These are phyloP conservation scores for Motacilla tschutschensis DNA, from an alignment of 2,113 vertebrate genomes.

Conservation along the genomic window DNA sequence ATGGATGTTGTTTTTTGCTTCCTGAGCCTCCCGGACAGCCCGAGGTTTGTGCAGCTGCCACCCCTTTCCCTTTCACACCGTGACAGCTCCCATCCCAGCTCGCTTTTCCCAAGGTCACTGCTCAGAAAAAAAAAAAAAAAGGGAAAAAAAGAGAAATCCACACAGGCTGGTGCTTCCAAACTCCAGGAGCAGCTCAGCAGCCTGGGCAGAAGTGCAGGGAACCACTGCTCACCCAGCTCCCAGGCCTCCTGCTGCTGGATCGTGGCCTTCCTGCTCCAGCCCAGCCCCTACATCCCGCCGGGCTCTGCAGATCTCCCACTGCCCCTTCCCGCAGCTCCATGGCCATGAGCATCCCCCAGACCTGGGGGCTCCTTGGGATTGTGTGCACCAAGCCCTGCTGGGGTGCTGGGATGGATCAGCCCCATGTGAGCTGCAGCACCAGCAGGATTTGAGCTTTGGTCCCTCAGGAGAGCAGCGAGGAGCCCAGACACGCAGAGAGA, in stretches of 20 bases:
- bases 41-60: constrained; percentile 25
- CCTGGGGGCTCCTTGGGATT: accelerated
- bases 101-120: neutral
- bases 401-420: neutral
- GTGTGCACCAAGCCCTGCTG: accelerated
- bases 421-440: accelerated
- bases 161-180: neutral
- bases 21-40: constrained; percentile 14
- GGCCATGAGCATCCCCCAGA: accelerated
- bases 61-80: neutral
- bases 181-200: neutral
- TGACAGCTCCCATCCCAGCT: neutral
- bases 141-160: accelerated
- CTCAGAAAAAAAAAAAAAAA: accelerated
- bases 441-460: neutral
- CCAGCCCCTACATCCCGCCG: accelerated
- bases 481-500: neutral
- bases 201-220: neutral
- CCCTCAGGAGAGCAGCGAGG: accelerated
- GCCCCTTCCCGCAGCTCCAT: accelerated
- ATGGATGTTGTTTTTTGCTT: constrained; percentile 37
- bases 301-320: neutral
- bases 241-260: neutral
- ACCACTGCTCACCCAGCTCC: accelerated
- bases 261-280: neutral